Evolutionary conservation across 1,140 invertebrate genomes (phyloP), one percentile per base, ranked within the genome.

Genomic region (Saxidomus purpurata): DNA sequence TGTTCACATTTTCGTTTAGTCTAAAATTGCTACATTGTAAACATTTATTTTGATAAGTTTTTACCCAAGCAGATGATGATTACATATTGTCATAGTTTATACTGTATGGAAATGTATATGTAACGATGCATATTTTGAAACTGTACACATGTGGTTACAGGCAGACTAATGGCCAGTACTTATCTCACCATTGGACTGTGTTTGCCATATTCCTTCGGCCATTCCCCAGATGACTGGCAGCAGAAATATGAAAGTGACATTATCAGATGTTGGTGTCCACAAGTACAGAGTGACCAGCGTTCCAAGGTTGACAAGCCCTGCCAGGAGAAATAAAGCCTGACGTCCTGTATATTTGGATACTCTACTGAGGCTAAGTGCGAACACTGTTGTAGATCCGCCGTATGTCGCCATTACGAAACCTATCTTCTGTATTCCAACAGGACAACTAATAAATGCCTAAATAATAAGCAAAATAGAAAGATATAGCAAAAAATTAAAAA

Each of bases 351-450:
- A 98, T 94, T 99, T 99, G 97, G 99, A 98, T 67, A 99, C 96
- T 0, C 98, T 98, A 0, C 98, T 98, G 94, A 99, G 99, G 2
- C 98, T 95, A n/a, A 99, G 96, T 9, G 98, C 98, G 94, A 98
- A 98, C 13, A 98, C 96, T 0, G 98, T 98, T 94, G 99, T 98
- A 0, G 98, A 98, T 0, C 98, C 97, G 2, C 98, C 98, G 94
- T 99, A 99, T 93, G 98, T 98, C 92, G 99, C 98, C 98, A 99
- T 98, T 22, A 99, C 98, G 95, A 98, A 99, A 59, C 98, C 99
- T 31, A 99, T 98, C 89, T 97, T 97, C 89, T 98, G 97, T 55
- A 99, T 98, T 28, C 98, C 98, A 91, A 98, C 96, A 0, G 98
- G 98, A 95, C 99, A 99, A 0, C 98, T 98, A 8, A 99, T 98